Base-by-base conservation (phyloP, 2,888 invertebrate genomes). In the Rotaria sp. region DNA sequence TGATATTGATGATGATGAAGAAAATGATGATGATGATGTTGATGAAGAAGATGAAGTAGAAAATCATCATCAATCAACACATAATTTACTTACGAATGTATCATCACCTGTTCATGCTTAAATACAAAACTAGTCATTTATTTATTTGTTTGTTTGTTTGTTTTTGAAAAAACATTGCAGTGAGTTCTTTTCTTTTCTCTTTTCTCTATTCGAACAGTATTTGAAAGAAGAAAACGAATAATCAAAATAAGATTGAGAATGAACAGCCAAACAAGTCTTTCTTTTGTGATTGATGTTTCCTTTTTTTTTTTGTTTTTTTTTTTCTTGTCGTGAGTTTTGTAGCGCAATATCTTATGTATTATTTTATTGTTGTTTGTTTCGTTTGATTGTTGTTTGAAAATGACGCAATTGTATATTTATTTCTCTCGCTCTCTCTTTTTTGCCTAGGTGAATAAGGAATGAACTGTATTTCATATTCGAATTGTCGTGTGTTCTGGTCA, bases 21-120 rank as follows among this genome's bases (percentile, higher is more conserved):
- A 80, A 45, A 80, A 41, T 26, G 26, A 80, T 41, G 80, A 45
- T 7, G 80, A 80, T 11, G 80, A 80, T 13, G 45, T 4, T 15
- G 80, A n/a, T 26, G 67, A 41, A 3, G 80, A 80, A 8, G 80
- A 80, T 8, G 75, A 80, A 26, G 75, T 13, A 41, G 45, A 80
- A n/a, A 41, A 80, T n/a, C 80, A n/a, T n/a, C 45, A 80, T 80
- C 80, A 80, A 80, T n/a, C 80, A 45, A 80, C 80, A 45, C 41
- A 45, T 10, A 80, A 80, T 80, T 45, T 80, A 80, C 35, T 67
- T 13, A 8, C 67, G 35, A 67, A 67, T 35, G 67, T 67, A 18
- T 67, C 67, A 35, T 67, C 67, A 21, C 67, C 67, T 35, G 67
- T 67, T 67, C 67, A 38, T 67, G 67, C 67, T 35, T 67, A 35